Conservation (phyloP, 2,113 vertebrate species). For the Xiphorhynchus elegans region DNA sequence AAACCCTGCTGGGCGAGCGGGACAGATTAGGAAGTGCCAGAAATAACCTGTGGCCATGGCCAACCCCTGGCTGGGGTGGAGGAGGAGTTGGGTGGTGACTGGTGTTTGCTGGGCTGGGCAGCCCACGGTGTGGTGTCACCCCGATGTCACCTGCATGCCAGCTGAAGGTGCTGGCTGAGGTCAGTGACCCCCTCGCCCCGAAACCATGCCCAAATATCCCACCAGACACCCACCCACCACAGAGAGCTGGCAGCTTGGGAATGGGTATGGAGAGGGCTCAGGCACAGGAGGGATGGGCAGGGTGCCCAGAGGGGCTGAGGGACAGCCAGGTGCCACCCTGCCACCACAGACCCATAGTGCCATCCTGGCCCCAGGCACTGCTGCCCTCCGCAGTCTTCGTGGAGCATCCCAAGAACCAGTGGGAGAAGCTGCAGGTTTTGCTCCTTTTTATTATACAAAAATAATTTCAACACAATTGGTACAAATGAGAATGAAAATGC, state of each 20-base stretch:
- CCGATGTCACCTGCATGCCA: accelerated
- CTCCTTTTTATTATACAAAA: slow-evolving; percentile 14
- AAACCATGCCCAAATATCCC: not conserved
- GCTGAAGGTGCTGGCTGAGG: not conserved
- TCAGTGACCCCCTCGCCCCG: accelerated
- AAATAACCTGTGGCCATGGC: not conserved
- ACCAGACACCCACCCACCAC: accelerated
- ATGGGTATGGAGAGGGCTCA: not conserved
- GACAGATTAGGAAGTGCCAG: not conserved
- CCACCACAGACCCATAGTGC: not conserved
- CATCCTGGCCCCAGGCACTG: not conserved
- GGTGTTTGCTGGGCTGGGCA: not conserved
- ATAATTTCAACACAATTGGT: not conserved
- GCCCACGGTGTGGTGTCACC: accelerated
- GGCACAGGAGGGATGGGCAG: not conserved
- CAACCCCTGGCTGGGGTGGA: not conserved
- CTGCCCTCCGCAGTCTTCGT: not conserved
- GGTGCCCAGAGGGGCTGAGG: not conserved
- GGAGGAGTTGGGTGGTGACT: accelerated
- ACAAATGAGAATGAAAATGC: not conserved
- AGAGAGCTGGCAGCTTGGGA: not conserved
- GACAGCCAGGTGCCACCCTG: not conserved
- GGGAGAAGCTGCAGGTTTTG: not conserved
- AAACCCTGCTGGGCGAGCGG: not conserved
- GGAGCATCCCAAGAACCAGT: not conserved